A percentile compares a stretch with the other conserved stretches of the same genome.
These are phyloP conservation scores for Leistus spinibarbis DNA, from an alignment of 2,888 invertebrate genomes.

Conservation along the genomic window DNA sequence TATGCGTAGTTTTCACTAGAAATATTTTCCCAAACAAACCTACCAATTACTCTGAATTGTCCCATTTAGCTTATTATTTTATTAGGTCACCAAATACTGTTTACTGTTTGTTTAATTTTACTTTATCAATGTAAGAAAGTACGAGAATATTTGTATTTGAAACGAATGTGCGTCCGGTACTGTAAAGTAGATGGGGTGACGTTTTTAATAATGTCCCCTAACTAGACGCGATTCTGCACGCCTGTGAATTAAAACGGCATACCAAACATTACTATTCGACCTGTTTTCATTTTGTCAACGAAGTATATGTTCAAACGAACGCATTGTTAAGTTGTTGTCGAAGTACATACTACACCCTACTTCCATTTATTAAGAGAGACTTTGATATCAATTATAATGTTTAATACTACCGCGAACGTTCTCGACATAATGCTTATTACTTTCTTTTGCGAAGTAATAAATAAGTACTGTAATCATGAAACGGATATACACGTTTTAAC, in stretches of 20 bases:
- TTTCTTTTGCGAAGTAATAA: no score
- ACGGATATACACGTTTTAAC: no score
- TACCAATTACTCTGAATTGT: no score
- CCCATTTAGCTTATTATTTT: no score
- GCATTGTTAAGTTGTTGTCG: not conserved
- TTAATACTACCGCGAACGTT: not conserved
- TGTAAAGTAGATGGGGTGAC: constrained; percentile 3
- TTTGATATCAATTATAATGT: constrained; percentile 10
- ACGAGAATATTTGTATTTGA: not conserved
- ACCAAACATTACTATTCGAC: constrained; percentile 15
- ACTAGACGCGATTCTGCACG: constrained; percentile 22
- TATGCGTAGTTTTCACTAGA: no score
- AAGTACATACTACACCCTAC: not conserved
- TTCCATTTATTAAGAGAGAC: not conserved
- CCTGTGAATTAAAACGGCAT: constrained; percentile 17
- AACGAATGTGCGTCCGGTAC: not conserved
- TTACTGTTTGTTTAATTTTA: no score
- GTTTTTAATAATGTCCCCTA: constrained; percentile 32
- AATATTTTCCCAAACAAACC: no score
- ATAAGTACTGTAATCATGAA: no score
- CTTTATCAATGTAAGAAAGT: not conserved
- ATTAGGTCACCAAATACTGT: no score
- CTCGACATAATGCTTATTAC: not conserved
- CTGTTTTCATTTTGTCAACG: constrained; percentile 34
- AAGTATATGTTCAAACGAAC: no score